Evolutionary conservation across 1,140 invertebrate genomes (phyloP), one percentile per base, ranked within the genome.

Genomic region (Apis dorsata): DNA sequence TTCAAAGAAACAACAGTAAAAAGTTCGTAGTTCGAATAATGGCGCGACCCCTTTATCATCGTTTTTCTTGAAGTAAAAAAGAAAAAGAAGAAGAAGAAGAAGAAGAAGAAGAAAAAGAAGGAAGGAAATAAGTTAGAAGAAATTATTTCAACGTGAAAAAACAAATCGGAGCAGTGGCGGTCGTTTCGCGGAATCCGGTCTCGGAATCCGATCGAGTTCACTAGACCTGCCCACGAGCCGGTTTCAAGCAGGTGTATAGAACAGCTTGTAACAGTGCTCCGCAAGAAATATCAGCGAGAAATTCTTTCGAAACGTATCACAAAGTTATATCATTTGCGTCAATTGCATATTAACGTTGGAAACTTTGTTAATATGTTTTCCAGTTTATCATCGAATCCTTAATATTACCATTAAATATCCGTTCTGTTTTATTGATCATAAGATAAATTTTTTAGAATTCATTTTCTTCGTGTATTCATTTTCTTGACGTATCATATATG

Each of bases 131-230:
- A 60, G 44, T 51, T n/a, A 11, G 53, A 60, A 57, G 76, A 68
- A 72, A 70, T 75, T 83, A 82, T 77, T 72, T 68, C 62, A 66
- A 10, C 24, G 66, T 51, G 53, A 83, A 89, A 86, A 88, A 88
- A 65, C 77, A 85, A 88, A 88, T 88, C 76, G 69, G 85, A 80
- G 72, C 82, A 86, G 69, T 77, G 79, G 63, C 63, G 75, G 77
- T 68, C 68, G 78, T 88, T 90, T 90, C 88, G 84, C 85, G 83
- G 91, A 92, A 93, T 91, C 90, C 89, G 91, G 91, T 92, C 90
- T 91, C 87, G 91, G 88, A 90, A 92, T 91, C 91, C 86, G 85
- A 92, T 92, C 90, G 90, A 91, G 91, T 92, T 92, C 89, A 90
- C 86, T 84, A 90, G 91, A 92, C 90, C 85, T 86, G 88, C 51